Conservation (phyloP, 2,797 vertebrate species). For the Antrozous pallidus region DNA sequence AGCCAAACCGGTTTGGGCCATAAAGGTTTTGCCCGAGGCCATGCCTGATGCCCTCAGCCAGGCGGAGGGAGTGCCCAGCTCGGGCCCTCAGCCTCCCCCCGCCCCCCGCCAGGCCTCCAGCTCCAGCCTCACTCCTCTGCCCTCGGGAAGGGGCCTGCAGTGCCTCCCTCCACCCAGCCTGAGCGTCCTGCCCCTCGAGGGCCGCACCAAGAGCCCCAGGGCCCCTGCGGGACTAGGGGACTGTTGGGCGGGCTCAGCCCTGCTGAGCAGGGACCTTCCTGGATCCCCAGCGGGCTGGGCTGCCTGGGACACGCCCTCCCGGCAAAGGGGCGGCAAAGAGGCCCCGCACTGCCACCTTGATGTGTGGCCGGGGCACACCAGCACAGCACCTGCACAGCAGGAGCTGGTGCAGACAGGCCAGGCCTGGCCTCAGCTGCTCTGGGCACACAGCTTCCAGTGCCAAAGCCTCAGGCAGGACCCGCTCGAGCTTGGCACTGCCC, state of each 20-base stretch:
- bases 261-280: not conserved
- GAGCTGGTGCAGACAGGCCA: not conserved
- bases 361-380: too few relatives aligned
- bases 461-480: not conserved
- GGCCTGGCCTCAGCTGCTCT: not conserved
- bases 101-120: accelerated
- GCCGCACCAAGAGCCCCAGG: not conserved
- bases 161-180: too few relatives aligned
- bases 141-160: not conserved
- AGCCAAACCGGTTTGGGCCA: too few relatives aligned
- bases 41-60: accelerated
- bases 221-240: accelerated
- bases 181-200: not conserved
- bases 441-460: accelerated
- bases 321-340: too few relatives aligned
- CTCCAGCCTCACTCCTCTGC: not conserved
- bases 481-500: not conserved
- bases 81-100: too few relatives aligned
- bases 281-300: accelerated
- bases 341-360: too few relatives aligned
- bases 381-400: not conserved
- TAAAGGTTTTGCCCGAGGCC: too few relatives aligned
- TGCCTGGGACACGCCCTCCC: not conserved
- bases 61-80: accelerated
- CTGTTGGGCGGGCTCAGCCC: accelerated